Percentiles rank a stretch among this genome's conserved stretches.
Conservation (phyloP, 2,797 vertebrate genomes). For the Periparus ater region DNA sequence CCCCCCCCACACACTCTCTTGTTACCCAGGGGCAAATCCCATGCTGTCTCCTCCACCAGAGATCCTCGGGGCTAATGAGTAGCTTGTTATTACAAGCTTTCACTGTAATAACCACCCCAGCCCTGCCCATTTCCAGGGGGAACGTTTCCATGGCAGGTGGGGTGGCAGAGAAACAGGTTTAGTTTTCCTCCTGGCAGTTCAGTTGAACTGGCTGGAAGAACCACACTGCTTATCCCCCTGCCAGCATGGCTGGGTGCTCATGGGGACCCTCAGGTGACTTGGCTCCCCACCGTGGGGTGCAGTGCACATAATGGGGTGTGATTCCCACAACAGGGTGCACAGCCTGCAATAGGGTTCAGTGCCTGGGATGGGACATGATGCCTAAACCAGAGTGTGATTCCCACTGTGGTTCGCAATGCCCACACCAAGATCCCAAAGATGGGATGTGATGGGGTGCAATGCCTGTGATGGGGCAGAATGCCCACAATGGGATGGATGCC, state of each 20-base stretch:
- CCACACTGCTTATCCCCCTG: background rate
- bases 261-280: background rate
- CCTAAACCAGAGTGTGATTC: background rate
- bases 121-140: slow-evolving; percentile 30
- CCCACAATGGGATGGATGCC: background rate
- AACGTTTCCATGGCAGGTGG: background rate
- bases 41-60: slow-evolving; percentile 25
- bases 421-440: background rate
- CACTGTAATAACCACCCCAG: background rate
- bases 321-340: background rate
- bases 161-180: background rate
- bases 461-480: fast-evolving
- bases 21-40: slow-evolving; percentile 46
- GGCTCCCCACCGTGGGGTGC: background rate
- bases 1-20: background rate
- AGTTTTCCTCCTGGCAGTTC: background rate
- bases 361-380: fast-evolving
- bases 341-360: background rate
- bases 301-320: background rate
- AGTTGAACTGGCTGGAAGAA: background rate
- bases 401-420: background rate
- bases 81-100: background rate
- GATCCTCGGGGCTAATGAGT: background rate
- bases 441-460: background rate
- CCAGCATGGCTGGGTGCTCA: background rate